phyloP scores from a whole-genome alignment of 1,140 invertebrate genomes.

The Archivesica marissinica region DNA sequence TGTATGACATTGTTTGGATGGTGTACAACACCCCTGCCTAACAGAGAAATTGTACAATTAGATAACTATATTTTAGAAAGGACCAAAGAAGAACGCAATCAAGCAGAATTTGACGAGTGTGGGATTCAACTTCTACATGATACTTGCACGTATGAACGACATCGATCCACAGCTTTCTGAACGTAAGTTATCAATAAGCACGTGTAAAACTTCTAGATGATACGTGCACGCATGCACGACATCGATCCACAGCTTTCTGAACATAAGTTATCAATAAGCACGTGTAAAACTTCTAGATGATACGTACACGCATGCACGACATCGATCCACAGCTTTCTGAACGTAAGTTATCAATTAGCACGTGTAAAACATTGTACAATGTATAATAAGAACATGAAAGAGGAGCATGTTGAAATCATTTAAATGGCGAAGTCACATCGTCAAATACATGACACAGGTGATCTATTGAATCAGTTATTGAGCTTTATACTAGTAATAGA shows the following conservation, averaged over 20 bases:
- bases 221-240: constrained; percentile 81
- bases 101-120: constrained; percentile 81
- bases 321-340: constrained; percentile 77
- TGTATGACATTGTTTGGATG: too few relatives aligned
- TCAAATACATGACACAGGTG: too few relatives aligned
- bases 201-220: constrained; percentile 81
- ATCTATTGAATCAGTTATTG: too few relatives aligned
- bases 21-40: too few relatives aligned
- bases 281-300: constrained; percentile 81
- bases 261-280: constrained; percentile 65
- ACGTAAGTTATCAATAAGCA: constrained; percentile 65
- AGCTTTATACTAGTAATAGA: too few relatives aligned
- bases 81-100: constrained; percentile 76
- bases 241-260: constrained; percentile 77
- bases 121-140: constrained; percentile 82
- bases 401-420: neutral
- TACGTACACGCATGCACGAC: constrained; percentile 81
- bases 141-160: constrained; percentile 82
- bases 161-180: constrained; percentile 77
- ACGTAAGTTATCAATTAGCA: constrained; percentile 65
- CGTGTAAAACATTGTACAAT: neutral
- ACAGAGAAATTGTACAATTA: too few relatives aligned
- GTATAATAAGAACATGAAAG: neutral
- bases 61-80: constrained; percentile 72
- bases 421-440: too few relatives aligned